Evolutionary conservation across 2,797 vertebrate species (phyloP).

Genomic region (Eleutherodactylus coqui): DNA sequence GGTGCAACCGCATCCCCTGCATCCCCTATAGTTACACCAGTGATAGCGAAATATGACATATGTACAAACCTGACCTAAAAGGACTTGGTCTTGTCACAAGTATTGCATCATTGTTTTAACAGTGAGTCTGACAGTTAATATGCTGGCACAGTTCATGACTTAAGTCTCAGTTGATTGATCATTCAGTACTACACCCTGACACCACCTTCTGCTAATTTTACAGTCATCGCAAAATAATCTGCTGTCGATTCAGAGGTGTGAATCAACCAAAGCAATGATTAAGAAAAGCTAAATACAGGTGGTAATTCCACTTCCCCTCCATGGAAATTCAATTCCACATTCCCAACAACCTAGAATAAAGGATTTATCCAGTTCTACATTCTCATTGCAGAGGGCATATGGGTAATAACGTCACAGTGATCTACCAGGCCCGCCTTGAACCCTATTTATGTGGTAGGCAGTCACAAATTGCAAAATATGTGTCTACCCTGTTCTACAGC

Average conservation of each 20-base stretch:
- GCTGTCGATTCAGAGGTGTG: slow-evolving; percentile 28
- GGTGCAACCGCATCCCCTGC: no score
- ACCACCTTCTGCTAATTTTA: slow-evolving; percentile 37
- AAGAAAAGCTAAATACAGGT: no score
- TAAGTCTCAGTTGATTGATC: slow-evolving; percentile 28
- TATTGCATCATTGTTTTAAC: slow-evolving; percentile 4
- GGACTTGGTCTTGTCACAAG: not conserved
- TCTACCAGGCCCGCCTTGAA: not conserved
- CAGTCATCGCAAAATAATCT: slow-evolving; percentile 31
- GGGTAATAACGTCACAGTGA: not conserved
- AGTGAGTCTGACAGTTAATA: not conserved
- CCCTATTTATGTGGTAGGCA: no score
- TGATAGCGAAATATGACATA: not conserved
- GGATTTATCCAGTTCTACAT: not conserved
- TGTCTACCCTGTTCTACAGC: not conserved
- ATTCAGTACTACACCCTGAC: slow-evolving; percentile 43
- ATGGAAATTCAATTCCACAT: not conserved
- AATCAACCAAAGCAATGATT: not conserved
- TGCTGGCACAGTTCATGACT: not conserved
- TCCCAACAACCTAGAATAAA: not conserved
- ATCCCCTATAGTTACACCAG: no score
- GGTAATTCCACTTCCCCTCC: not conserved
- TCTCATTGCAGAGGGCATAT: not conserved
- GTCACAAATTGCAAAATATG: not conserved
- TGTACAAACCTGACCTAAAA: not conserved